Conservation (phyloP, 1,140 invertebrate species). For the Aphaenogaster ashmeadi region DNA sequence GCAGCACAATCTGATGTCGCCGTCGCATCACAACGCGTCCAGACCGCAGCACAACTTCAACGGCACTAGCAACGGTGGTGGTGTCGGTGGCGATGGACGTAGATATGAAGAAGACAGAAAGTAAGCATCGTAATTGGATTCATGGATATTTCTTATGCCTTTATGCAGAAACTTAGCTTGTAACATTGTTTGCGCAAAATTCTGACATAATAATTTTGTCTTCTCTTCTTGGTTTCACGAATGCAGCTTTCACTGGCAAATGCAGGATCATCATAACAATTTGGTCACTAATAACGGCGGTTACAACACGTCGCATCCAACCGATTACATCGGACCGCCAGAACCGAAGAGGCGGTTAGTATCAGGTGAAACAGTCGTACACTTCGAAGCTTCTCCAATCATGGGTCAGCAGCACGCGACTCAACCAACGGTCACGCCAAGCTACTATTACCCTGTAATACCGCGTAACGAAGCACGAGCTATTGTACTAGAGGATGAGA, state of each 20-base stretch:
- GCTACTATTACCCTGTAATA: conserved; percentile 85
- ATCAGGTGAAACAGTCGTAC: conserved; percentile 84
- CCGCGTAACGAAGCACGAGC: conserved; percentile 85
- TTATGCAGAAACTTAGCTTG: neutral
- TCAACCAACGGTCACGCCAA: conserved; percentile 79
- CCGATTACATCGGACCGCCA: conserved; percentile 83
- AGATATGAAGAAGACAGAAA: conserved; percentile 84
- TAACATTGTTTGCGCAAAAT: neutral
- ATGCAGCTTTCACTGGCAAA: conserved; percentile 82
- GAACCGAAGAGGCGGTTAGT: conserved; percentile 84
- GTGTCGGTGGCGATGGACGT: conserved; percentile 74
- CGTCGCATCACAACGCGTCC: conserved; percentile 87
- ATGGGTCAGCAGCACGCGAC: conserved; percentile 82
- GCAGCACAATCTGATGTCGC: conserved; percentile 80
- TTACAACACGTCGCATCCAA: conserved; percentile 80
- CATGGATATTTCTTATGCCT: neutral
- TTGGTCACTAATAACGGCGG: conserved; percentile 78
- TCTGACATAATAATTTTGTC: neutral
- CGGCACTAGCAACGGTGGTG: conserved; percentile 80
- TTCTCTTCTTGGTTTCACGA: conserved; percentile 4
- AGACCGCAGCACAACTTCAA: conserved; percentile 86
- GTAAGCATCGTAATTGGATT: conserved; percentile 67
- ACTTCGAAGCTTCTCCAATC: conserved; percentile 83
- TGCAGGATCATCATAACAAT: conserved; percentile 83
- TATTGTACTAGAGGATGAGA: conserved; percentile 92